Percentiles rank a stretch among this genome's conserved stretches.
These are phyloP conservation scores for Rhagium mordax DNA, from an alignment of 2,888 invertebrate genomes.

Conservation along the genomic window DNA sequence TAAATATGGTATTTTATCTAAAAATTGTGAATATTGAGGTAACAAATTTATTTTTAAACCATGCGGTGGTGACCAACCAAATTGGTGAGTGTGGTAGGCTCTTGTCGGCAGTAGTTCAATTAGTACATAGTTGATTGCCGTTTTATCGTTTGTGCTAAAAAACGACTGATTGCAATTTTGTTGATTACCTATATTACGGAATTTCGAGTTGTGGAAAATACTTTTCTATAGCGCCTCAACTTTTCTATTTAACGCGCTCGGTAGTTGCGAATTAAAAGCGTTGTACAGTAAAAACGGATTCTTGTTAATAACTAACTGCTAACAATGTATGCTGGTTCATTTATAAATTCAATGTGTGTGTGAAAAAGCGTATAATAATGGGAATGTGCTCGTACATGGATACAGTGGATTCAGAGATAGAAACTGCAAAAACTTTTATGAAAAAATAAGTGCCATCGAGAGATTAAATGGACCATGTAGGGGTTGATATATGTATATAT, in stretches of 20 bases:
- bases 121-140: neutral
- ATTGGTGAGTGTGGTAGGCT: neutral
- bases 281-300: neutral
- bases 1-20: neutral
- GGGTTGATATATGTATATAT: too few relatives aligned
- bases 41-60: conserved; percentile 1
- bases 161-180: neutral
- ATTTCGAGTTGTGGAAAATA: neutral
- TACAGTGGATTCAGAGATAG: too few relatives aligned
- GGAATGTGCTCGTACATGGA: too few relatives aligned
- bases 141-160: conserved; percentile 11
- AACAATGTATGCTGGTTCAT: neutral
- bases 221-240: neutral
- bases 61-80: neutral
- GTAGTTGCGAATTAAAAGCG: neutral
- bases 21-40: neutral
- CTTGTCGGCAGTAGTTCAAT: neutral
- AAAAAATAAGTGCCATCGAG: too few relatives aligned
- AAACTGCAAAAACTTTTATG: too few relatives aligned
- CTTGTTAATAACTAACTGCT: neutral
- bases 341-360: neutral
- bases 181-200: neutral
- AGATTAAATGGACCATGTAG: too few relatives aligned
- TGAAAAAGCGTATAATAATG: too few relatives aligned
- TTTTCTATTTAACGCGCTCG: neutral